Percentiles rank a stretch among this genome's conserved stretches.
Evolutionary conservation across 2,888 invertebrate species (phyloP).

Genomic region (Conops quadrifasciatus): DNA sequence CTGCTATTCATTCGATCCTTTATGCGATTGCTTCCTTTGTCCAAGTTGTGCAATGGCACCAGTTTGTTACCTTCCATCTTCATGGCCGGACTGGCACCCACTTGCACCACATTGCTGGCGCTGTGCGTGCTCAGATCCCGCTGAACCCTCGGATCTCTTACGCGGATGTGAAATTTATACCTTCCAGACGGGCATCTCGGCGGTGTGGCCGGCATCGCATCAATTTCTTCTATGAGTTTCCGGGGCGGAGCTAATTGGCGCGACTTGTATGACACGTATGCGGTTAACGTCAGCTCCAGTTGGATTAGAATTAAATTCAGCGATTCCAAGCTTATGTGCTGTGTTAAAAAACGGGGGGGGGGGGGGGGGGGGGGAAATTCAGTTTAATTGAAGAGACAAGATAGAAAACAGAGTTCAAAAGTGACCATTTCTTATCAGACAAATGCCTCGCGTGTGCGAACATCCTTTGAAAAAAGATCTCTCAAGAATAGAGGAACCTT

Average conservation of each 20-base stretch:
- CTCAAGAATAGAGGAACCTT: slow-evolving; percentile 61
- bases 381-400: not conserved
- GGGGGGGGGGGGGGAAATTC: not conserved
- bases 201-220: slow-evolving; percentile 69
- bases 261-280: slow-evolving; percentile 85
- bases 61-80: slow-evolving; percentile 61
- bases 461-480: slow-evolving; percentile 50
- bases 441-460: slow-evolving; percentile 50
- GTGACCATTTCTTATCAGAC: slow-evolving; percentile 41
- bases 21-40: slow-evolving; percentile 50
- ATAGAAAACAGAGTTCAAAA: too few species aligned
- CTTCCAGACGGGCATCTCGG: slow-evolving; percentile 74
- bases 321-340: slow-evolving; percentile 73
- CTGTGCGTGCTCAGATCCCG: slow-evolving; percentile 55
- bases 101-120: slow-evolving; percentile 56
- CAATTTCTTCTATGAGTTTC: slow-evolving; percentile 76
- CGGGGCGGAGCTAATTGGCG: slow-evolving; percentile 77
- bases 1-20: slow-evolving; percentile 53
- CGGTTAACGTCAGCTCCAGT: slow-evolving; percentile 75
- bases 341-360: slow-evolving; percentile 30
- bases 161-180: slow-evolving; percentile 71
- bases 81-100: slow-evolving; percentile 67
- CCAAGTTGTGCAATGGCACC: slow-evolving; percentile 50
- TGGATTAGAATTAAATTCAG: slow-evolving; percentile 74
- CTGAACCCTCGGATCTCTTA: slow-evolving; percentile 63